These are phyloP conservation scores for Tokudaia tokunoshimensis DNA, from an alignment of 2,797 vertebrate genomes.

Conservation along the genomic window DNA sequence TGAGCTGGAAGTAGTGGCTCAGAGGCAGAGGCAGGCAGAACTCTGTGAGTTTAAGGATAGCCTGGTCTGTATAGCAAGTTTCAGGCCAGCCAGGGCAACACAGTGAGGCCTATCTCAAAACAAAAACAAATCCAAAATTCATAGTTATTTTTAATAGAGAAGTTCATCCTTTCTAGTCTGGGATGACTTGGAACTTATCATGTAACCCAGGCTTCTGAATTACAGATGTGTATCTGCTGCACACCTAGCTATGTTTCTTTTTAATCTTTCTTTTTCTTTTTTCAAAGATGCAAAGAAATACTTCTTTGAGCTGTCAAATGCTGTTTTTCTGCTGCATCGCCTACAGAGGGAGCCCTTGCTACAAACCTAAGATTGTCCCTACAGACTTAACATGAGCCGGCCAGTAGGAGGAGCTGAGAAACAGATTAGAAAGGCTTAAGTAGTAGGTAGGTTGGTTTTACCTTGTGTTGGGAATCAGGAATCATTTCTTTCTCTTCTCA, in stretches of 20 bases:
- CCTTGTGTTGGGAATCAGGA: not conserved
- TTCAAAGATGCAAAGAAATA: slow-evolving; percentile 1
- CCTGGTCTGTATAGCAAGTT: not conserved
- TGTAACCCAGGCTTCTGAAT: not conserved
- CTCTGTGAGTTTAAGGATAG: not conserved
- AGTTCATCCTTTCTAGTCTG: not conserved
- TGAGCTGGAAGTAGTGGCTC: not conserved
- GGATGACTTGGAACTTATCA: not conserved
- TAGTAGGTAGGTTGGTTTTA: slow-evolving; percentile 38
- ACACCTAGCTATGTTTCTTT: not conserved
- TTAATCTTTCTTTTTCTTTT: too few relatives aligned
- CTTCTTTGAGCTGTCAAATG: not conserved
- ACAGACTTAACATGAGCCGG: not conserved
- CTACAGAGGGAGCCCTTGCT: slow-evolving; percentile 76
- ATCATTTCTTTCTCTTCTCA: not conserved
- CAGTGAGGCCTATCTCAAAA: not conserved
- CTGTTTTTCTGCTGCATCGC: slow-evolving; percentile 58
- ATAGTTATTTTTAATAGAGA: not conserved
- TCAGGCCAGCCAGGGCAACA: not conserved
- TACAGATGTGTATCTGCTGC: not conserved
- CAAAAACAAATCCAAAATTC: not conserved
- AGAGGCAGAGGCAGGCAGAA: not conserved
- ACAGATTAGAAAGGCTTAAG: not conserved
- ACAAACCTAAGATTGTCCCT: slow-evolving; percentile 41
- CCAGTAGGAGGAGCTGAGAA: not conserved